A percentile compares a stretch with the other conserved stretches of the same genome.
These are phyloP conservation scores for Xenentodon cancila DNA, from an alignment of 2,797 vertebrate genomes.

Conservation along the genomic window DNA sequence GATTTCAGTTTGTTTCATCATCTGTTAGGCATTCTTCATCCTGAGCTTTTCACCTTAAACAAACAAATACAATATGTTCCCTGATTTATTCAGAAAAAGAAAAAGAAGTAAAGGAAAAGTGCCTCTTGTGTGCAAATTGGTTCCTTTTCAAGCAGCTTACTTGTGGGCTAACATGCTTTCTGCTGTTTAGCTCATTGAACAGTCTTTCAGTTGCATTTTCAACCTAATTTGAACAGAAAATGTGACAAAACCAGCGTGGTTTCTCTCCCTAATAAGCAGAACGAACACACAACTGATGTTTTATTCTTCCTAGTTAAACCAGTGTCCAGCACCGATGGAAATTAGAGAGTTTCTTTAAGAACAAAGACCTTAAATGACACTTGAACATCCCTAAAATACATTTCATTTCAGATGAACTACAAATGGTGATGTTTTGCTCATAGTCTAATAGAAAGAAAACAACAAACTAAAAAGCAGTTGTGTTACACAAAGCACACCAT, in stretches of 20 bases:
- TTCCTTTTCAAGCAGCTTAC: constrained; percentile 37
- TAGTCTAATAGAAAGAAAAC: too few species aligned
- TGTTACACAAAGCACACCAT: constrained; percentile 23
- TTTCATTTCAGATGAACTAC: background rate
- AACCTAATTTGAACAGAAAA: constrained; percentile 38
- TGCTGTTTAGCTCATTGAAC: constrained; percentile 36
- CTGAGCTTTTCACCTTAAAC: constrained; percentile 57
- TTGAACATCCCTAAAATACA: background rate
- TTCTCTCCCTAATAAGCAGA: background rate
- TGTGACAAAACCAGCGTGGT: constrained; percentile 2
- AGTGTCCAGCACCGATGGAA: background rate
- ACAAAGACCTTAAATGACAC: background rate
- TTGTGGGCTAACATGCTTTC: constrained; percentile 32
- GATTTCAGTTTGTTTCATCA: constrained; percentile 76
- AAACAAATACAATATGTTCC: constrained; percentile 52
- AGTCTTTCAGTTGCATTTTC: constrained; percentile 36
- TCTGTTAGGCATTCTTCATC: constrained; percentile 58
- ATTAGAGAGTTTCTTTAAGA: background rate
- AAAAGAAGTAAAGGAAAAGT: constrained; percentile 13
- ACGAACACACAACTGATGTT: background rate
- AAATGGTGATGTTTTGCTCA: background rate
- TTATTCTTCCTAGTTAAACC: constrained; percentile 15
- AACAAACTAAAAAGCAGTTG: background rate
- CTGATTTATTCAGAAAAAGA: constrained; percentile 43
- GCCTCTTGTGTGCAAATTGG: constrained; percentile 38